These are phyloP conservation scores for Poeciliopsis paucimaculata DNA, from an alignment of 2,797 vertebrate species.

Conservation along the genomic window DNA sequence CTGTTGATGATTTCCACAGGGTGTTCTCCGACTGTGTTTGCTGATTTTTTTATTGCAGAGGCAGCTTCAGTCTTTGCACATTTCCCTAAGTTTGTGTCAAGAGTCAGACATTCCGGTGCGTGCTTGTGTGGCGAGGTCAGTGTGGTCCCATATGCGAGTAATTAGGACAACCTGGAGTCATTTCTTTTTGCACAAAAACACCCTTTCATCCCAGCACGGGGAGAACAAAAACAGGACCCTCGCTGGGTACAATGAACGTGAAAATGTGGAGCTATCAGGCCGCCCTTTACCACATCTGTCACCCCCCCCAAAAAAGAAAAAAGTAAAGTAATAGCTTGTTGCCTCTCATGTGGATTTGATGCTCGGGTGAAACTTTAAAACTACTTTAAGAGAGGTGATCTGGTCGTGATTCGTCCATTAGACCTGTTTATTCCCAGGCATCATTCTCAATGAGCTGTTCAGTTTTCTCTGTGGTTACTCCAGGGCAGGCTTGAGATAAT, in stretches of 20 bases:
- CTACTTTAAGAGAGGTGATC: conserved; percentile 12
- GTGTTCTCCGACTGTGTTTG: neutral
- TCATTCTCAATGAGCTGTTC: conserved; percentile 34
- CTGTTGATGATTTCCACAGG: neutral
- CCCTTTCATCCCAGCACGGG: conserved; percentile 42
- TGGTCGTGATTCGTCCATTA: neutral
- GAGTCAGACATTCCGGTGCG: conserved; percentile 5
- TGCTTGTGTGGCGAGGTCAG: conserved; percentile 41
- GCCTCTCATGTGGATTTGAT: conserved; percentile 35
- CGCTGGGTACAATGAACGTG: conserved; percentile 49
- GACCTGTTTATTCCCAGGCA: conserved; percentile 30
- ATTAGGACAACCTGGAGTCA: conserved; percentile 70
- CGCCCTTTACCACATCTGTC: conserved; percentile 17
- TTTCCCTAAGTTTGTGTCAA: conserved; percentile 22
- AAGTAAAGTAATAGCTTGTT: conserved; percentile 30
- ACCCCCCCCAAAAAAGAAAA: conserved; percentile 9
- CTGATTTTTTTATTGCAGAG: neutral
- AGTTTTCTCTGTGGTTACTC: conserved; percentile 24
- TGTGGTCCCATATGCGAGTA: conserved; percentile 68
- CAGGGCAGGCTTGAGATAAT: conserved; percentile 10
- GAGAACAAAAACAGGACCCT: conserved; percentile 62
- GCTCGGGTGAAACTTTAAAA: conserved; percentile 18
- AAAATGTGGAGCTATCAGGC: conserved; percentile 40
- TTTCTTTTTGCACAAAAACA: conserved; percentile 61
- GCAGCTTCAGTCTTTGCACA: conserved; percentile 15